Evolutionary conservation across 1,140 invertebrate genomes (phyloP).

Genomic region (Ceratoteleas bidentatus): DNA sequence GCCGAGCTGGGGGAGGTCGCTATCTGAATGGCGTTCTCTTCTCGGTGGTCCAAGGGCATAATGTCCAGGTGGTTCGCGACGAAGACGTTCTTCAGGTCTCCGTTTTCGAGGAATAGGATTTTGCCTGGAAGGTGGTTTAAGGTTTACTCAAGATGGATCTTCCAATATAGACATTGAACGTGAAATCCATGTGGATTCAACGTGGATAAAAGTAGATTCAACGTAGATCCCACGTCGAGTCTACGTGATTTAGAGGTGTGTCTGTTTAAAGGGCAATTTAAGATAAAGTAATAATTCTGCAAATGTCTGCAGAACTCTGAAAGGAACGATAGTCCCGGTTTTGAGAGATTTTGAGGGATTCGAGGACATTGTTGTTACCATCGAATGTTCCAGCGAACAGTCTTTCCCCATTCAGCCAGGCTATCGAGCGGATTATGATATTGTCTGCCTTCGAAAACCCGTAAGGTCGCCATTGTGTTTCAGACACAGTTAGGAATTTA

Average conservation of each 20-base stretch:
- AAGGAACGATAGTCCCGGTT: no score
- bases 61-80: constrained; percentile 81
- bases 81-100: constrained; percentile 87
- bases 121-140: constrained; percentile 64
- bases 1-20: constrained; percentile 68
- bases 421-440: constrained; percentile 85
- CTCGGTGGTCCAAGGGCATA: constrained; percentile 81
- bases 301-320: no score
- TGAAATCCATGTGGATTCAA: no score
- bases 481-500: constrained; percentile 89
- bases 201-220: no score
- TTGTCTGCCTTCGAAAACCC: constrained; percentile 91
- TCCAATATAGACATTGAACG: no score
- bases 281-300: no score
- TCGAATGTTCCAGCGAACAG: constrained; percentile 88
- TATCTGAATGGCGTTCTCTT: constrained; percentile 55
- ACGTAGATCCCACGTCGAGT: no score
- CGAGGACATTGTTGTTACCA: constrained; percentile 80
- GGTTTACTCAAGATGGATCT: no score
- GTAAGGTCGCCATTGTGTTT: constrained; percentile 90
- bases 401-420: constrained; percentile 88
- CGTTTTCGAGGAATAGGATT: constrained; percentile 89
- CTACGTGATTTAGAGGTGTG: no score
- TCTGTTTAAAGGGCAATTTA: no score
- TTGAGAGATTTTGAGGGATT: no score